These are phyloP conservation scores for Neuroterus valhalla DNA, from an alignment of 1,140 invertebrate species.

Conservation along the genomic window DNA sequence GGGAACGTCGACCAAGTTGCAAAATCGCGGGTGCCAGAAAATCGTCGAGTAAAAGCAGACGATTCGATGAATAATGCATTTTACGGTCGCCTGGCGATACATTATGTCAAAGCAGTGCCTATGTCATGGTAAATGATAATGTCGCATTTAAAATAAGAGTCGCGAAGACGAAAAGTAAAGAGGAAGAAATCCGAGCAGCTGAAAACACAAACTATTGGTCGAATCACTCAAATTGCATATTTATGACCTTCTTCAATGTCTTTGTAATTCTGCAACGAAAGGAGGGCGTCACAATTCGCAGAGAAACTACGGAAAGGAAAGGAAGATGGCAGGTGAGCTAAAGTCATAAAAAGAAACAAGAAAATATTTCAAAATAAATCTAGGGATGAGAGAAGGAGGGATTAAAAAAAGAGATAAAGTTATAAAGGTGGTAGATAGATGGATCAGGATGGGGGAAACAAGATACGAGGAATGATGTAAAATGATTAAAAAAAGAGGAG, in stretches of 20 bases:
- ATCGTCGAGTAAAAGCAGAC: conserved; percentile 60
- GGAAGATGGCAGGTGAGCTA: too few relatives aligned
- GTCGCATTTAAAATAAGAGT: conserved; percentile 16
- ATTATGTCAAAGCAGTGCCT: conserved; percentile 47
- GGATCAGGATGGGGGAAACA: too few relatives aligned
- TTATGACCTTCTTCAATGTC: neutral
- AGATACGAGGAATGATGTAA: too few relatives aligned
- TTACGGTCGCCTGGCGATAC: conserved; percentile 56
- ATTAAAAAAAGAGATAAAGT: too few relatives aligned
- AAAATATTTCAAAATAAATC: too few relatives aligned
- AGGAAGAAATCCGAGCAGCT: neutral
- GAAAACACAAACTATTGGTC: conserved; percentile 7
- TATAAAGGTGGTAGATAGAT: too few relatives aligned
- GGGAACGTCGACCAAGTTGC: conserved; percentile 51
- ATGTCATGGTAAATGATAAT: conserved; percentile 30
- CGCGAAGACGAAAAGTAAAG: neutral
- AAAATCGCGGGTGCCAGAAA: conserved; percentile 50
- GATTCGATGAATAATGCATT: conserved; percentile 68
- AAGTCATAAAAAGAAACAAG: too few relatives aligned
- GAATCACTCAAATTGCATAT: neutral
- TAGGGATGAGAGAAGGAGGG: too few relatives aligned
- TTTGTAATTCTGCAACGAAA: too few relatives aligned
- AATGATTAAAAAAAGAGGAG: too few relatives aligned
- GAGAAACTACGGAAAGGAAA: too few relatives aligned
- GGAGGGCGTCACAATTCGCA: too few relatives aligned